Evolutionary conservation across 2,113 vertebrate genomes (phyloP).

Genomic region (Polypterus bichir): DNA sequence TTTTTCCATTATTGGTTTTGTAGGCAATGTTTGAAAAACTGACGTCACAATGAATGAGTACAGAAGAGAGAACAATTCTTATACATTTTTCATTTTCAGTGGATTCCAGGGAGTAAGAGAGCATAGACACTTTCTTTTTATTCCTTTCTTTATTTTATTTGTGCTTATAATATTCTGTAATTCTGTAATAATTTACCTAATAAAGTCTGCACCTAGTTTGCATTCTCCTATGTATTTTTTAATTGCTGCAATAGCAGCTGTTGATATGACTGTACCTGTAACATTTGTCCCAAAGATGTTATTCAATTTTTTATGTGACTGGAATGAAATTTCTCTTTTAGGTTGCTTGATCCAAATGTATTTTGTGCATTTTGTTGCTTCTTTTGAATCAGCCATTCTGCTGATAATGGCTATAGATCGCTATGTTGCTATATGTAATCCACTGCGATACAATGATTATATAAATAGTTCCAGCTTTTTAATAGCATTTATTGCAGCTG

Average conservation of each 20-base stretch:
- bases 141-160: slow-evolving; percentile 31
- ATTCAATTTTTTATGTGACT: slow-evolving; percentile 9
- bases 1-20: no score
- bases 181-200: slow-evolving; percentile 27
- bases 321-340: slow-evolving; percentile 13
- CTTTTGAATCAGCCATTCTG: not conserved
- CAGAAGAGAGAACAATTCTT: slow-evolving; percentile 17
- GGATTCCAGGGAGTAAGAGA: slow-evolving; percentile 37
- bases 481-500: slow-evolving; percentile 1
- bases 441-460: slow-evolving; percentile 16
- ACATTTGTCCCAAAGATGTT: slow-evolving; percentile 27
- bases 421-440: slow-evolving; percentile 27
- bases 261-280: slow-evolving; percentile 36
- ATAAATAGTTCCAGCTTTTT: not conserved
- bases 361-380: slow-evolving; percentile 18
- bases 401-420: not conserved
- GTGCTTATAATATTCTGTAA: slow-evolving; percentile 37
- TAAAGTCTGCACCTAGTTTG: slow-evolving; percentile 29
- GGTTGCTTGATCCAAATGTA: slow-evolving; percentile 33
- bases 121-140: slow-evolving; percentile 31
- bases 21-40: no score
- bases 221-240: slow-evolving; percentile 56
- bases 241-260: slow-evolving; percentile 40
- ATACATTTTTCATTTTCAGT: slow-evolving; percentile 36
- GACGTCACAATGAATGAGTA: no score